Evolutionary conservation across 2,797 vertebrate genomes (phyloP), one percentile per base, ranked within the genome.

Genomic region (Argya squamiceps): DNA sequence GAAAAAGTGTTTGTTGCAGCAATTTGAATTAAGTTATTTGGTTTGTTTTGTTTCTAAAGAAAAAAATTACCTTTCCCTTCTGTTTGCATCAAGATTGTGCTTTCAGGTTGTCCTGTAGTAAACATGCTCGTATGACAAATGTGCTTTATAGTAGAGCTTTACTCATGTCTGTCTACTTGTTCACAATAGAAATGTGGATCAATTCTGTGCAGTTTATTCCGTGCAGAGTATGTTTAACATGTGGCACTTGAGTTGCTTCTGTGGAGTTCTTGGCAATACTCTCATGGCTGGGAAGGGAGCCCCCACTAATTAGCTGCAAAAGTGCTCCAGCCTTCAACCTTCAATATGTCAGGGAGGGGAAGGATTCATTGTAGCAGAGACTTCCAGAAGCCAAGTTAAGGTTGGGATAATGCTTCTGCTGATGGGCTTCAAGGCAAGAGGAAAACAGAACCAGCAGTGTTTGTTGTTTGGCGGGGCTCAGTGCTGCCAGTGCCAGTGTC

Each of bases 261-360:
- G 67, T 86, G 83, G 67, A 81, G 70, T 92, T 96, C 89, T 95
- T 95, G 92, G 94, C 93, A 91, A 78, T 67, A 20, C 43, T 77
- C 64, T 94, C 15, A 1, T 80, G 81, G 26, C 64, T 84, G 92
- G 89, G 84, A 92, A 93, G 39, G 73, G 79, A 94, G 94, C 93
- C 84, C 60, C 89, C 46, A 56, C 44, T 96, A 96, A 96, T 97
- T 95, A 96, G 87, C 78, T 97, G 92, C 88, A 95, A 88, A 78
- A 94, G 67, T 84, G 37, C 92, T 89, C 74, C 82, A 92, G 84
- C 71, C 94, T 97, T 96, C 93, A 94, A 58, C 88, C 79, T 96
- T 94, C 95, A 90, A 93, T 97, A 85, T 91, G 89, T 93, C 93
- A 91, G 63, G 74, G 74, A 96, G 89, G 85, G 77, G 95, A 74